Evolutionary conservation across 2,113 vertebrate species (phyloP).

Genomic region (Ovis aries): ARS-UI_Ramb_v3.0 NC_056074.1:33007501-33008000

Average conservation of each 20-base stretch:
- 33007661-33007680: not conserved
- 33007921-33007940: not conserved
- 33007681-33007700: not conserved
- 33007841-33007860: not conserved
- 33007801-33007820: not conserved
- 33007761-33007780: not conserved
- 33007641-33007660: not conserved
- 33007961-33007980: not conserved
- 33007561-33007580: not conserved
- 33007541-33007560: constrained; percentile 3
- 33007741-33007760: not conserved
- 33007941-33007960: not conserved
- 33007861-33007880: not conserved
- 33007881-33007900: not conserved
- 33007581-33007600: not conserved
- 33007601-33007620: not conserved
- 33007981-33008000: not conserved
- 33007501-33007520: not conserved
- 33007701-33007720: not conserved
- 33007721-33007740: not conserved
- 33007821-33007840: not conserved
- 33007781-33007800: not conserved
- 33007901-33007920: not conserved
- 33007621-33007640: not conserved
- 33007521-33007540: not conserved